phyloP scores from a whole-genome alignment of 2,797 vertebrate genomes.

The Chelon labrosus region DNA sequence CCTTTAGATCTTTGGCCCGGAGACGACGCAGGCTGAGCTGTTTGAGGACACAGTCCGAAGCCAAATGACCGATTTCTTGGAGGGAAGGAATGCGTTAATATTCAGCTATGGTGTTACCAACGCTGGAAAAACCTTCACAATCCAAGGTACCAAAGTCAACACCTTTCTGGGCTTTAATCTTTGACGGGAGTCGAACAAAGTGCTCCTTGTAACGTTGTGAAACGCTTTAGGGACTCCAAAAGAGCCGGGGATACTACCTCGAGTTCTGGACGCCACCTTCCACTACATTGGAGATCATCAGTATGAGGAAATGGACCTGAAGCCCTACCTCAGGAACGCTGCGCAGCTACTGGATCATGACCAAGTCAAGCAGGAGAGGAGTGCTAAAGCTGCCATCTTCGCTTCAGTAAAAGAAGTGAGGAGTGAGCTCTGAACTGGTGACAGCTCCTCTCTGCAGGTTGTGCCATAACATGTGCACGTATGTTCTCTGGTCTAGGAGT shows the following conservation, averaged over 20 bases:
- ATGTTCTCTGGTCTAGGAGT: slow-evolving; percentile 64
- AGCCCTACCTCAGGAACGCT: slow-evolving; percentile 86
- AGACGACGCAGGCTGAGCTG: slow-evolving; percentile 85
- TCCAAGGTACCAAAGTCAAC: slow-evolving; percentile 85
- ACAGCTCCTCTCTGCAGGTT: background rate
- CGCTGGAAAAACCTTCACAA: slow-evolving; percentile 93
- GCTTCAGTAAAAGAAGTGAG: slow-evolving; percentile 88
- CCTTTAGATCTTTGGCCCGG: slow-evolving; percentile 89
- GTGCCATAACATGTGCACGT: background rate
- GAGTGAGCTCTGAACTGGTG: background rate
- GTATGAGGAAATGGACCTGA: slow-evolving; percentile 89
- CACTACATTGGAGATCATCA: slow-evolving; percentile 78
- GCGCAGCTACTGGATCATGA: slow-evolving; percentile 84
- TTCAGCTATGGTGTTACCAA: slow-evolving; percentile 96
- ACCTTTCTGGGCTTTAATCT: background rate
- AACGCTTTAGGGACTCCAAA: slow-evolving; percentile 83
- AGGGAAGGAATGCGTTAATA: slow-evolving; percentile 88
- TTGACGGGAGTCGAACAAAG: background rate
- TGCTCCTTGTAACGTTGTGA: background rate
- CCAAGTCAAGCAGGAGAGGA: slow-evolving; percentile 88
- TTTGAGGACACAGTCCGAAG: slow-evolving; percentile 88
- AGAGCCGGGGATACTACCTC: slow-evolving; percentile 90
- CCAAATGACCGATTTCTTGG: slow-evolving; percentile 84
- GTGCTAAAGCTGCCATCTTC: slow-evolving; percentile 83
- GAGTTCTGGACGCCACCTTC: slow-evolving; percentile 88